Conservation (phyloP, 2,797 vertebrate genomes). For the Taenioides sp. region DNA sequence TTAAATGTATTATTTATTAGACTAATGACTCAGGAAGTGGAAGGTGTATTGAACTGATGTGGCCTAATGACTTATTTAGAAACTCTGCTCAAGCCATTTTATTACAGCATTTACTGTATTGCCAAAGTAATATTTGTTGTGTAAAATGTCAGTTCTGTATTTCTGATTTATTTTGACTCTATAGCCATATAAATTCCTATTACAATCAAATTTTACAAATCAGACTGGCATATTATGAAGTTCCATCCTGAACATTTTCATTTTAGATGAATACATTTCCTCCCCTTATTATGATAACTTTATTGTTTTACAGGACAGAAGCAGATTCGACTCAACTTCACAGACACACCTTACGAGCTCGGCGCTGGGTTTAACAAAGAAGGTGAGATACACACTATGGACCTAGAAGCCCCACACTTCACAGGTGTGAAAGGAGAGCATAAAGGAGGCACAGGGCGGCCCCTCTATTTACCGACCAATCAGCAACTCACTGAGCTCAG, state of each 20-base stretch:
- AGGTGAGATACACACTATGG: slow-evolving; percentile 82
- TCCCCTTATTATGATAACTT: too few relatives aligned
- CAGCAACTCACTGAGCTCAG: slow-evolving; percentile 88
- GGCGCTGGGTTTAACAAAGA: slow-evolving; percentile 89
- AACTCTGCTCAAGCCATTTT: background rate
- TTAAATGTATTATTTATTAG: background rate
- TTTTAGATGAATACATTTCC: too few relatives aligned
- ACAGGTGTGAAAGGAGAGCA: slow-evolving; percentile 82
- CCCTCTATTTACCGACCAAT: slow-evolving; percentile 76
- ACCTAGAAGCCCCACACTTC: slow-evolving; percentile 79
- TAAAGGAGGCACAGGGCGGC: slow-evolving; percentile 61
- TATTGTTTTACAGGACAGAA: slow-evolving; percentile 81
- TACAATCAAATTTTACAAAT: background rate
- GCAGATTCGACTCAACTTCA: slow-evolving; percentile 88
- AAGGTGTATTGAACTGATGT: background rate
- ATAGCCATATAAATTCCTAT: too few relatives aligned
- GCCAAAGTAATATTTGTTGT: too few relatives aligned
- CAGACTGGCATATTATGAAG: background rate
- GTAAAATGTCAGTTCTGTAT: too few relatives aligned
- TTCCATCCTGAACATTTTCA: too few relatives aligned
- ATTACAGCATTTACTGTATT: too few relatives aligned
- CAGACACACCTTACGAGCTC: slow-evolving; percentile 90
- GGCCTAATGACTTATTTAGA: background rate
- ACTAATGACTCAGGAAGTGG: background rate
- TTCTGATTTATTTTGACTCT: too few relatives aligned